These are phyloP conservation scores for Bombus superbus DNA, from an alignment of 1,140 invertebrate genomes.

Conservation along the genomic window DNA sequence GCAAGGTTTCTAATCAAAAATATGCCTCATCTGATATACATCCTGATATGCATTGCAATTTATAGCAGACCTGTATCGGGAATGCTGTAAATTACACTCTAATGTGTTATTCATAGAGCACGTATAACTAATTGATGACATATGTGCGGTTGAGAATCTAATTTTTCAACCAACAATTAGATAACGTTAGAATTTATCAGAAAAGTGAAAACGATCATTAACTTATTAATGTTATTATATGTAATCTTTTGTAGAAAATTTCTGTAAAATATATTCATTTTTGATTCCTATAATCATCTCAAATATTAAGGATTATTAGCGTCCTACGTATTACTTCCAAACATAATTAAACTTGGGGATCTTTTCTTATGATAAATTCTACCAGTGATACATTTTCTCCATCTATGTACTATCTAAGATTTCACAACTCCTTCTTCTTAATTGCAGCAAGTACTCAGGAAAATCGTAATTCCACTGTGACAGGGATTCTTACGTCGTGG, in stretches of 20 bases:
- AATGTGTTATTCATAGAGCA: neutral
- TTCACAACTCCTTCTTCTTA: neutral
- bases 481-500: neutral
- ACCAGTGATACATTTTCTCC: neutral
- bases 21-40: neutral
- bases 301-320: too few relatives aligned
- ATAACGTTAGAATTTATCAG: too few relatives aligned
- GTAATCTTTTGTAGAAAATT: too few relatives aligned
- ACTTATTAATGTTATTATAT: too few relatives aligned
- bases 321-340: too few relatives aligned
- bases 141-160: neutral
- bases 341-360: too few relatives aligned
- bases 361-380: neutral
- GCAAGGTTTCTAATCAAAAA: neutral
- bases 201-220: too few relatives aligned
- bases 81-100: neutral
- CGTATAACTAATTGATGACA: neutral
- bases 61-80: neutral
- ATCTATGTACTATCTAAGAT: neutral
- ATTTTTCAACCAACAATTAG: neutral
- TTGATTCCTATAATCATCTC: too few relatives aligned
- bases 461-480: neutral
- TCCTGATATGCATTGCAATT: neutral
- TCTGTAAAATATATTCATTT: too few relatives aligned
- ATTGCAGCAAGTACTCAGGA: constrained; percentile 1